A percentile compares a stretch with the other conserved stretches of the same genome.
Evolutionary conservation across 53 echinoderm and acorn worm genomes (phyloP).

Genomic region (Astropecten irregularis): DNA sequence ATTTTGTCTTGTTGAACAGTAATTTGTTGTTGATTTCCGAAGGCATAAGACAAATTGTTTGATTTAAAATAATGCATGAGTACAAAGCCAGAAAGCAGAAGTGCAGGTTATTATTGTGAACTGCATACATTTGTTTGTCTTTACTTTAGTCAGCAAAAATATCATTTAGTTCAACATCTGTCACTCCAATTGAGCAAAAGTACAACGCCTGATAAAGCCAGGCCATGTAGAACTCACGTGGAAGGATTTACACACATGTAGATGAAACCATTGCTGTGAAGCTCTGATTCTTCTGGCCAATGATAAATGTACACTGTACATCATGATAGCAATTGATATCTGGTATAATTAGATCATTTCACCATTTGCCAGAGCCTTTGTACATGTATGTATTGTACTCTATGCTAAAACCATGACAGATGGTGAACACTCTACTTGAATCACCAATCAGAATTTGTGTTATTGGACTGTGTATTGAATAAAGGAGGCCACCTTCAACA

Average conservation of each 20-base stretch:
- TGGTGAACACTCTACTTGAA: slow-evolving; percentile 27
- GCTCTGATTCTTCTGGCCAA: slow-evolving; percentile 8
- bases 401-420: slow-evolving; percentile 15
- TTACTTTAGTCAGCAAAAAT: neutral
- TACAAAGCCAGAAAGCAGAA: too few relatives aligned
- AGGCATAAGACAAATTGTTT: too few relatives aligned
- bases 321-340: slow-evolving; percentile 54
- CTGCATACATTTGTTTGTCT: neutral
- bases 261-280: neutral
- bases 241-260: neutral
- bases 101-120: too few relatives aligned
- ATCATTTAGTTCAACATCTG: slow-evolving; percentile 8
- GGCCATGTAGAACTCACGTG: neutral
- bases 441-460: slow-evolving; percentile 36
- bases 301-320: slow-evolving; percentile 35
- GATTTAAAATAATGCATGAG: too few relatives aligned
- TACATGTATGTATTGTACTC: slow-evolving; percentile 16
- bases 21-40: too few relatives aligned
- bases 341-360: slow-evolving; percentile 49
- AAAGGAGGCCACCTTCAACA: slow-evolving; percentile 17
- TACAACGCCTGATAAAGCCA: neutral
- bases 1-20: too few relatives aligned
- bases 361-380: slow-evolving; percentile 17
- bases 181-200: slow-evolving; percentile 1
- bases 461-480: slow-evolving; percentile 43